These are phyloP conservation scores for Synergus japonicus DNA, from an alignment of 2,888 invertebrate species.

Conservation along the genomic window DNA sequence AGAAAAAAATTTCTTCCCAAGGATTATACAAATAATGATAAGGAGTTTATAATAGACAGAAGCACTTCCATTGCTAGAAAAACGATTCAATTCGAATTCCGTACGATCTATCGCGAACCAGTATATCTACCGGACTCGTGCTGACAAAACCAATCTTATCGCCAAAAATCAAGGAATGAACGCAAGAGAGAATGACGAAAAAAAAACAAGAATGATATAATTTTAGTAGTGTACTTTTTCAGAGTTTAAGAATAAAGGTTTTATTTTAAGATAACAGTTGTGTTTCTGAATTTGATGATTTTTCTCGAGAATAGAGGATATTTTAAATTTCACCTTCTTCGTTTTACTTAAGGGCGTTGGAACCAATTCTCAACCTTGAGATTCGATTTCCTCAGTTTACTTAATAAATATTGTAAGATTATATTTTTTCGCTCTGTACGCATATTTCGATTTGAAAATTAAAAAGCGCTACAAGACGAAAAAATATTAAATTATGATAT, in stretches of 20 bases:
- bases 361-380: too few relatives aligned
- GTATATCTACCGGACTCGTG: conserved; percentile 60
- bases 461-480: too few relatives aligned
- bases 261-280: background rate
- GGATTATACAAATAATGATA: conserved; percentile 43
- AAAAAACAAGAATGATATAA: background rate
- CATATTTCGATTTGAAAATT: too few relatives aligned
- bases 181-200: background rate
- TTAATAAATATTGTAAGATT: too few relatives aligned
- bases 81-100: conserved; percentile 55
- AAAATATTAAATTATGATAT: too few relatives aligned
- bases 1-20: conserved; percentile 70
- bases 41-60: conserved; percentile 46
- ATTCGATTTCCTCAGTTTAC: too few relatives aligned
- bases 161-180: background rate
- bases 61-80: conserved; percentile 65
- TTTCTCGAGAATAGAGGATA: background rate
- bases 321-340: background rate
- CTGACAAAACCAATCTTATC: conserved; percentile 50
- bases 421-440: too few relatives aligned
- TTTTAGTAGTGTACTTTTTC: background rate
- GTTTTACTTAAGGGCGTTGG: background rate
- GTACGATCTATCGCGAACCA: conserved; percentile 58
- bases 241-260: background rate
- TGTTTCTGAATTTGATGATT: background rate